phyloP scores from a whole-genome alignment of 2,888 invertebrate species.

The Phaonia tiefii region DNA sequence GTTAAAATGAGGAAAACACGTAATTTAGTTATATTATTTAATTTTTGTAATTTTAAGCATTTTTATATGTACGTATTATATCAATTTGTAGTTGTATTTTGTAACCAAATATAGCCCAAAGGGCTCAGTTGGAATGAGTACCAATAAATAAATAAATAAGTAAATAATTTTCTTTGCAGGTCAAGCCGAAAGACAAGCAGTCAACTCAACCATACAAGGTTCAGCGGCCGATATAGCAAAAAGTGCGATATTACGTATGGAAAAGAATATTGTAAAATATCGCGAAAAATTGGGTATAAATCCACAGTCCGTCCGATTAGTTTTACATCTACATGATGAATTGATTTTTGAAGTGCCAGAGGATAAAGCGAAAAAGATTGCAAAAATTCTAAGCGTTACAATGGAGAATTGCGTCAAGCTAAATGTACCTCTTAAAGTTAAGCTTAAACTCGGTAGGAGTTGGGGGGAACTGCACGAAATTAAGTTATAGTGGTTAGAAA shows the following conservation, averaged over 20 bases:
- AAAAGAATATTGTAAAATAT: conserved; percentile 82
- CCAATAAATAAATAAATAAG: conserved; percentile 83
- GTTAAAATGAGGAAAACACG: too few species aligned
- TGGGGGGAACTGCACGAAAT: conserved; percentile 85
- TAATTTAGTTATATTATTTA: too few species aligned
- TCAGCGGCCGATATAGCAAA: conserved; percentile 98
- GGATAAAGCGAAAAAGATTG: conserved; percentile 82
- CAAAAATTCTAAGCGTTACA: conserved; percentile 85
- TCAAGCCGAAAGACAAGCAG: conserved; percentile 96
- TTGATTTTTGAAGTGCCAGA: conserved; percentile 93
- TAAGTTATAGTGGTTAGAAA: conserved; percentile 68
- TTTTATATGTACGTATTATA: too few species aligned
- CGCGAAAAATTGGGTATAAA: conserved; percentile 73
- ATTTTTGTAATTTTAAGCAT: too few species aligned
- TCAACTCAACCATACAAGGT: conserved; percentile 97
- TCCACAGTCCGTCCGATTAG: conserved; percentile 83
- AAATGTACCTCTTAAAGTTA: conserved; percentile 92
- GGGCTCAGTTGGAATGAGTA: conserved; percentile 84
- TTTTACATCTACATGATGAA: conserved; percentile 98
- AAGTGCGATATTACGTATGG: conserved; percentile 91
- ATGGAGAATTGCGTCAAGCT: conserved; percentile 91
- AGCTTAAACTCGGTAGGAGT: conserved; percentile 89
- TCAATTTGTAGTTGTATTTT: too few species aligned
- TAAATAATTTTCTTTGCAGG: conserved; percentile 79
- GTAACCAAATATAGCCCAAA: too few species aligned